Base-by-base conservation (phyloP, 2,797 vertebrate species). In the Dallia pectoralis region DNA sequence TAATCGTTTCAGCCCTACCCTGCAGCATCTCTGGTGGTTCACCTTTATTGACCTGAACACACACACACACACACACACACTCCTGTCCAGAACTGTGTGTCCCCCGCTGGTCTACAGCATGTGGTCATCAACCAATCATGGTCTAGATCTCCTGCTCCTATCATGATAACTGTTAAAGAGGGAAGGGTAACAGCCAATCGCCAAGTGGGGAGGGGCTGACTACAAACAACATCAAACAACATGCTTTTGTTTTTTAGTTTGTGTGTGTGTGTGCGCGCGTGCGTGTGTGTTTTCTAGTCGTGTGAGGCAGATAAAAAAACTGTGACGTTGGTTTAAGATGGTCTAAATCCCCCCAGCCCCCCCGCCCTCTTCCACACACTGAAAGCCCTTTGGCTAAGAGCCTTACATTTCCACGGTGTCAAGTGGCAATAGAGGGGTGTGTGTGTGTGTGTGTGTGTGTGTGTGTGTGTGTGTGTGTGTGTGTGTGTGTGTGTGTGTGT, bases 71-170 rank as follows among this genome's bases (percentile, higher is more conserved):
- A 32, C 68, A 33, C 27, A 33, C 27, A 25, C 49, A 36, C 73
- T 59, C 19, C 56, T 22, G 4, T 32, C 9, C 47, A 22, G 3
- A 25, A 78, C 77, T 69, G 77, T 79, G 80, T 74, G 70, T 40
- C 79, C 76, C 79, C 79, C 49, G 70, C 82, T 72, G 78, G 74
- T 73, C 84, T 74, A 9, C 75, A 73, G 69, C 73, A 71, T 5
- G 63, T 14, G 76, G 81, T 86, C 82, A 69, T 86, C 80, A 80
- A 83, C 89, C 84, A 74, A 86, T 88, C 87, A 85, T 79, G 81
- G 85, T 82, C 73, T 80, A 75, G 82, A 77, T 82, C 86, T 73
- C 65, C 19, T 44, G 36, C 11, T n/a, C n/a, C n/a, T n/a, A 53
- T 53, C 9, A 53, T 22, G 49, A 51, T 7, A 19, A 51, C 51